Base-by-base conservation (phyloP, 2,113 vertebrate species). In the Trematomus loennbergii region DNA sequence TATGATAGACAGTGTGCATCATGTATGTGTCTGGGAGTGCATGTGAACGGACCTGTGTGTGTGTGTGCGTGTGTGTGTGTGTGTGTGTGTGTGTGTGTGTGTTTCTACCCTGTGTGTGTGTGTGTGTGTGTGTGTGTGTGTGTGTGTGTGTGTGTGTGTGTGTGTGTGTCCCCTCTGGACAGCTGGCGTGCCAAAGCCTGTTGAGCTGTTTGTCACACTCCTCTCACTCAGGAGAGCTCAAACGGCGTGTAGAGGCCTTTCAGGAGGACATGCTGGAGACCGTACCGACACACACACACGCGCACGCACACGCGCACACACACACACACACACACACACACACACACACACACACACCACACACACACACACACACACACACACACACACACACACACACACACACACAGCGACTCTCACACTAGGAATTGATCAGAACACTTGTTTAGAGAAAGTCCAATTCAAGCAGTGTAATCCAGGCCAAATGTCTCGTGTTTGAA, bases 201-300 rank as follows among this genome's bases (percentile, higher is more conserved):
- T 93, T 93, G 87, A 91, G 90, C 84, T 89, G 86, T 91, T 92
- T 91, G 90, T 92, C 92, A 93, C 90, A 92, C 89, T 91, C 87
- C 79, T 75, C 89, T 90, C 78, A 85, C 84, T 87, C 87, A 90
- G 81, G 86, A 90, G 87, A 84, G 74, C 86, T 88, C 81, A 82
- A 87, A 79, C 79, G 33, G 81, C 59, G 59, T 76, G 90, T 59
- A 78, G 82, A 86, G 89, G 78, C 81, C 82, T 87, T 89, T 88
- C 74, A 86, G 70, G 87, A 82, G 70, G 58, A 86, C 82, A 83
- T 58, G 66, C 72, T 75, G 68, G 20, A 82, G 55, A 80, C 75
- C 71, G 62, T 18, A 72, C 78, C 5, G 40, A 81, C 76, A 81
- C 9, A 59, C 71, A 78, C 54, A 62, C 60, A 75, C 60, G 46